phyloP scores from a whole-genome alignment of 2,888 invertebrate genomes.

The Oligia latruncula region DNA sequence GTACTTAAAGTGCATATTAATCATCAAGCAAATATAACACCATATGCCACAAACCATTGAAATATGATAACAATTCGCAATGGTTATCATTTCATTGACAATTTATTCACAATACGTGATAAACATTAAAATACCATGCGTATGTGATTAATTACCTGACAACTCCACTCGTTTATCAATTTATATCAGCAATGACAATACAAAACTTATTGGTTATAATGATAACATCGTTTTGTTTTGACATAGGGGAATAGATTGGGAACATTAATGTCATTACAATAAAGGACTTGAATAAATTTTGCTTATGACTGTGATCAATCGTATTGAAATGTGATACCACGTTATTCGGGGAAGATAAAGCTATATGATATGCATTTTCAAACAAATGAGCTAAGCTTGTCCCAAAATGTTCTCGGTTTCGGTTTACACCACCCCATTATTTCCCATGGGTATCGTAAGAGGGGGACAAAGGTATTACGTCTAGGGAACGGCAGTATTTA shows the following conservation, averaged over 20 bases:
- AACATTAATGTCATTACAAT: slow-evolving; percentile 32
- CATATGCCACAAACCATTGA: slow-evolving; percentile 35
- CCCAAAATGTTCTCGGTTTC: slow-evolving; percentile 33
- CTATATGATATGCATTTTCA: slow-evolving; percentile 24
- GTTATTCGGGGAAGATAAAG: slow-evolving; percentile 1
- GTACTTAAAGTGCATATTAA: not conserved
- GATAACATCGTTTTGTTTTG: slow-evolving; percentile 58
- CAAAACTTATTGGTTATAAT: slow-evolving; percentile 60
- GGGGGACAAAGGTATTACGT: slow-evolving; percentile 47
- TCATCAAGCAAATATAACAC: slow-evolving; percentile 29
- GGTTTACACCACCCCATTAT: slow-evolving; percentile 41
- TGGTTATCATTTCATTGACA: slow-evolving; percentile 61
- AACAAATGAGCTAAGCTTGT: slow-evolving; percentile 26
- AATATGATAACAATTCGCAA: slow-evolving; percentile 52
- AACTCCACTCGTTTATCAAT: slow-evolving; percentile 63
- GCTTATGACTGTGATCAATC: not conserved
- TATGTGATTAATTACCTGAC: slow-evolving; percentile 63
- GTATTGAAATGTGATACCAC: not conserved
- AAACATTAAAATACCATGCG: slow-evolving; percentile 56
- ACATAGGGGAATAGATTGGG: slow-evolving; percentile 48
- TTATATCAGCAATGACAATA: slow-evolving; percentile 59
- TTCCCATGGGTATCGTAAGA: slow-evolving; percentile 56
- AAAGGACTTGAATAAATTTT: slow-evolving; percentile 2
- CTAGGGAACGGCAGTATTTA: slow-evolving; percentile 52
- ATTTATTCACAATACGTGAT: slow-evolving; percentile 63